phyloP scores from a whole-genome alignment of 2,888 invertebrate genomes.

The Argyresthia goedartella region DNA sequence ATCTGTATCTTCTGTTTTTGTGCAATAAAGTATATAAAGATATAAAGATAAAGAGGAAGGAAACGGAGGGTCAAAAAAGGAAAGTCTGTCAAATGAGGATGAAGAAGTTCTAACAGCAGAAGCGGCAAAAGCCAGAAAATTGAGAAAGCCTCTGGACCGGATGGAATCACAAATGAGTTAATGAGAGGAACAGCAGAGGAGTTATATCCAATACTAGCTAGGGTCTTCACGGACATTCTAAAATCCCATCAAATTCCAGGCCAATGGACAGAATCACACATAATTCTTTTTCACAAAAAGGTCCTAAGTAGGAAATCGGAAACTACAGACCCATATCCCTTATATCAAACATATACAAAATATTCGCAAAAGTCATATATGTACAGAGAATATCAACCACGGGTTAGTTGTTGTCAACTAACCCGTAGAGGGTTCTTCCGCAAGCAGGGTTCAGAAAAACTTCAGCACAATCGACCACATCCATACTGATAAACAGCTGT shows the following conservation, averaged over 20 bases:
- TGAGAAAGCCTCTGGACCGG: conserved; percentile 8
- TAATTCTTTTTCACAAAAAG: conserved; percentile 15
- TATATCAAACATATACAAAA: not conserved
- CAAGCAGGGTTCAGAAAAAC: conserved; percentile 16
- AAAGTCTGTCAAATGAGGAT: not conserved
- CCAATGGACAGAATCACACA: conserved; percentile 12
- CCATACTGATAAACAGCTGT: conserved; percentile 10
- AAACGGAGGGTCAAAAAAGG: no score
- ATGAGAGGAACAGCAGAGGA: conserved; percentile 11
- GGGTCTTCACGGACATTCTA: conserved; percentile 14
- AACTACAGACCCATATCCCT: conserved; percentile 13
- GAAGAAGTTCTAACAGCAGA: not conserved
- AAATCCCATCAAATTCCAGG: conserved; percentile 7
- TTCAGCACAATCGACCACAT: conserved; percentile 13
- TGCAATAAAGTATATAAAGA: no score
- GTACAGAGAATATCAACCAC: conserved; percentile 9
- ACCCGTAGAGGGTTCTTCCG: no score
- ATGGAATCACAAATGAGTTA: conserved; percentile 15
- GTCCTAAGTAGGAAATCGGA: conserved; percentile 7
- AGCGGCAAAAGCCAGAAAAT: not conserved
- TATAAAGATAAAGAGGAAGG: no score
- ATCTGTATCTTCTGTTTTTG: no score
- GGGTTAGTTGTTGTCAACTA: conserved; percentile 14
- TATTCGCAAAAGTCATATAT: conserved; percentile 4
- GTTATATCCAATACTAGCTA: conserved; percentile 12